These are phyloP conservation scores for Drosophila bunnanda DNA, from an alignment of 2,888 invertebrate genomes.

Conservation along the genomic window DNA sequence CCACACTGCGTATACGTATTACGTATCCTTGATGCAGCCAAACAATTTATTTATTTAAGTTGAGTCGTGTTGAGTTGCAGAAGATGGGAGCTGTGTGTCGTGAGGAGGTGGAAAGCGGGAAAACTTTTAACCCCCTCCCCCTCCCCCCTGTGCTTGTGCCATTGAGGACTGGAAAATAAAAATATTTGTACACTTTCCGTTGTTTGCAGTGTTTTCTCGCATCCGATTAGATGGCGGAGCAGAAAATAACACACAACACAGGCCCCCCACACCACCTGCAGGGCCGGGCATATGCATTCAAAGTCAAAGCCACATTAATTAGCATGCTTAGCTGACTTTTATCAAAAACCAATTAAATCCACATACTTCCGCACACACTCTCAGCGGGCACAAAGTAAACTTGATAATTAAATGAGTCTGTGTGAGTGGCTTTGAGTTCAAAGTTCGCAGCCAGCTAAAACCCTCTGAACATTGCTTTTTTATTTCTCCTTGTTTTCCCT, in stretches of 20 bases:
- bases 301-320: constrained; percentile 75
- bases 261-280: constrained; percentile 31
- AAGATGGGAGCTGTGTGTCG: neutral
- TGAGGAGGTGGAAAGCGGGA: neutral
- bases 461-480: constrained; percentile 31
- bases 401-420: constrained; percentile 61
- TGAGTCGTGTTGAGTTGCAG: constrained; percentile 24
- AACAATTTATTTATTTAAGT: constrained; percentile 58
- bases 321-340: constrained; percentile 80
- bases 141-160: constrained; percentile 37
- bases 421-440: constrained; percentile 64
- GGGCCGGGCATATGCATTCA: constrained; percentile 55
- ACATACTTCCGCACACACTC: constrained; percentile 29
- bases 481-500: constrained; percentile 4
- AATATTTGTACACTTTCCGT: constrained; percentile 39
- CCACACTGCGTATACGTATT: constrained; percentile 58
- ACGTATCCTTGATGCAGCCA: constrained; percentile 56
- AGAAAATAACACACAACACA: constrained; percentile 1
- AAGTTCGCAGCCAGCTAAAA: constrained; percentile 59
- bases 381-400: constrained; percentile 39
- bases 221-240: constrained; percentile 31
- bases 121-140: constrained; percentile 27
- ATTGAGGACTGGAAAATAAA: constrained; percentile 31
- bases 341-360: constrained; percentile 79
- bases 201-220: constrained; percentile 20